phyloP scores from a whole-genome alignment of 2,797 vertebrate species.

The Odontamblyopus lacepedii region DNA sequence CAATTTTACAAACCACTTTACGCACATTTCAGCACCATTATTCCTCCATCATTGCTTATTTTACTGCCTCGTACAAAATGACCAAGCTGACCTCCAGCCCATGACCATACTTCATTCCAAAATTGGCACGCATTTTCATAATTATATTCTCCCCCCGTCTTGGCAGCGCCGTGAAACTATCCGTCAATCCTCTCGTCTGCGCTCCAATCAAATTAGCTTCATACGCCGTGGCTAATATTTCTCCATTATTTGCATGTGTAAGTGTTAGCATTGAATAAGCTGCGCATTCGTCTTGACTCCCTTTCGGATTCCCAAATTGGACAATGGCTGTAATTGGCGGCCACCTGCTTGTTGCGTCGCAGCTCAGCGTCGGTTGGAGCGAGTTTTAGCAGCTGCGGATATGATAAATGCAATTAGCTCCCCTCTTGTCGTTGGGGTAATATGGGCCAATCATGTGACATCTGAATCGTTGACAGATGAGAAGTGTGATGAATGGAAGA shows the following conservation, averaged over 20 bases:
- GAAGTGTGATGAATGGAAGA: conserved; percentile 50
- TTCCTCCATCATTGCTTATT: background rate
- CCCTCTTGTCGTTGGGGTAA: conserved; percentile 41
- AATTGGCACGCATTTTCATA: conserved; percentile 1
- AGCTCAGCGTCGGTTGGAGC: conserved; percentile 50
- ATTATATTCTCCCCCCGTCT: conserved; percentile 5
- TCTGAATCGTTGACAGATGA: conserved; percentile 56
- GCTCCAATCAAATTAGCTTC: conserved; percentile 54
- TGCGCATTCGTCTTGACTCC: conserved; percentile 46
- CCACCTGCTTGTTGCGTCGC: conserved; percentile 69
- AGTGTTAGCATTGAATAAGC: conserved; percentile 51
- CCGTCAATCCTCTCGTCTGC: conserved; percentile 9
- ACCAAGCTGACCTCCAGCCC: conserved; percentile 3
- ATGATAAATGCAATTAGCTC: conserved; percentile 59
- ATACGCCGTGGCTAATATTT: conserved; percentile 52
- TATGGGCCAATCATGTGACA: conserved; percentile 30
- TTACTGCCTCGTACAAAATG: background rate
- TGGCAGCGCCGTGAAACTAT: background rate
- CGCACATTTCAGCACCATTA: conserved; percentile 1
- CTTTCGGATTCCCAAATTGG: conserved; percentile 31
- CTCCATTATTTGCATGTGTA: conserved; percentile 57
- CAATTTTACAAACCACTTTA: conserved; percentile 1
- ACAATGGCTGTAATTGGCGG: conserved; percentile 62
- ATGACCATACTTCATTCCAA: conserved; percentile 28
- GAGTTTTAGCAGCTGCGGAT: conserved; percentile 54